A percentile compares a stretch with the other conserved stretches of the same genome.
These are phyloP conservation scores for Danaus chrysippus DNA, from an alignment of 2,888 invertebrate genomes.

Conservation along the genomic window DNA sequence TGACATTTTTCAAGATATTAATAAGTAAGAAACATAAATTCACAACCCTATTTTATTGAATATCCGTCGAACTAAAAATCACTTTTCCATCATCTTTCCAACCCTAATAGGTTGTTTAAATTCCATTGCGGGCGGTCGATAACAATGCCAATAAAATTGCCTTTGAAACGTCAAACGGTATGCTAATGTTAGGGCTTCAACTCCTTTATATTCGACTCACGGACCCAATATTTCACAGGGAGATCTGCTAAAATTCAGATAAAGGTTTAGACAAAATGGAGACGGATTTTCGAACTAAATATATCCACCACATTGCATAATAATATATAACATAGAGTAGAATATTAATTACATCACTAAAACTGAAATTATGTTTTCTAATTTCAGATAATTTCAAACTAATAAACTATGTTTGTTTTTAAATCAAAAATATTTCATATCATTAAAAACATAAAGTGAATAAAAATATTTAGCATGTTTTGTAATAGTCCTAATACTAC, in stretches of 20 bases:
- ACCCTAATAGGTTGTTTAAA: slow-evolving; percentile 63
- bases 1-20: neutral
- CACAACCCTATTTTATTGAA: neutral
- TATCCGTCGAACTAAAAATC: slow-evolving; percentile 17
- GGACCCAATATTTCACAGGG: slow-evolving; percentile 66
- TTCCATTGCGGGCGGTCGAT: slow-evolving; percentile 59
- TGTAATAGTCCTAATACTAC: neutral
- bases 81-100: slow-evolving; percentile 20
- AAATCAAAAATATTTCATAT: too few relatives aligned
- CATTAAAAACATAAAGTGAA: too few relatives aligned
- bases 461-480: neutral
- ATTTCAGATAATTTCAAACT: too few relatives aligned
- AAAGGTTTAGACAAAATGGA: slow-evolving; percentile 47
- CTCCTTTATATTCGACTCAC: slow-evolving; percentile 66
- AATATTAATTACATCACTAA: too few relatives aligned
- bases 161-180: slow-evolving; percentile 71
- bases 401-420: too few relatives aligned
- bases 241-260: slow-evolving; percentile 69
- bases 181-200: slow-evolving; percentile 66
- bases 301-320: neutral
- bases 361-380: too few relatives aligned
- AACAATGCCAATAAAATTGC: slow-evolving; percentile 72
- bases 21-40: neutral
- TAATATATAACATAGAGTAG: too few relatives aligned
- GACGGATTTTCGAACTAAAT: slow-evolving; percentile 32